phyloP scores from a whole-genome alignment of 1,140 invertebrate species.

The Copidosoma floridanum region DNA sequence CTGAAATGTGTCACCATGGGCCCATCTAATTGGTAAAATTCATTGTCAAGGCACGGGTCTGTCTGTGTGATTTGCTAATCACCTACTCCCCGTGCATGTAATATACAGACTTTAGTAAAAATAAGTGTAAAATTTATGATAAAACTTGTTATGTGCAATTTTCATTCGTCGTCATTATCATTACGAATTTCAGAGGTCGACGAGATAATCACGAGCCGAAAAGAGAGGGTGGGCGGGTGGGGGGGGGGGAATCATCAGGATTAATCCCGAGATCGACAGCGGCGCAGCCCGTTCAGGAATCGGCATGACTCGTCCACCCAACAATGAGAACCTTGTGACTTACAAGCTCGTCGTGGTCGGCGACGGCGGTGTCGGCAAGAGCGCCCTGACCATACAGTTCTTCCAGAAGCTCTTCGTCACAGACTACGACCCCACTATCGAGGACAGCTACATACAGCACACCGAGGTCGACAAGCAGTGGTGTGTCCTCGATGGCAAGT shows the following conservation, averaged over 20 bases:
- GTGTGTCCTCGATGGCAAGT: slow-evolving; percentile 87
- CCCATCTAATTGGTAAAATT: no score
- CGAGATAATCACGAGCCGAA: no score
- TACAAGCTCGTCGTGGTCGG: slow-evolving; percentile 90
- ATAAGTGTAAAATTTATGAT: no score
- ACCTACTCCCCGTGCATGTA: no score
- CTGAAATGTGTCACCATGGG: no score
- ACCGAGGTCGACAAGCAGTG: slow-evolving; percentile 89
- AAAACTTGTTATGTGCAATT: no score
- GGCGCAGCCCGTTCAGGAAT: slow-evolving; percentile 38
- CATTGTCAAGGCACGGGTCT: no score
- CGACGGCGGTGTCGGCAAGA: slow-evolving; percentile 87
- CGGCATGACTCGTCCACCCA: slow-evolving; percentile 67
- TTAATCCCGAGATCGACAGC: background rate
- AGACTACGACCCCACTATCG: slow-evolving; percentile 89
- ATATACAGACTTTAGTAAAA: no score
- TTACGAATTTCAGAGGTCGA: no score
- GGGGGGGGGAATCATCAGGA: background rate
- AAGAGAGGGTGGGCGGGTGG: background rate
- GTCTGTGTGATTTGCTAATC: no score
- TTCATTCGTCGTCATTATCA: no score
- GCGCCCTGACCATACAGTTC: slow-evolving; percentile 87
- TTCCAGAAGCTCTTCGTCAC: slow-evolving; percentile 86
- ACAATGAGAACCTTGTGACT: slow-evolving; percentile 78
- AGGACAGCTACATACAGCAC: slow-evolving; percentile 88